Base-by-base conservation (phyloP, 2,888 invertebrate genomes). In the Ceratothoa steindachneri region DNA sequence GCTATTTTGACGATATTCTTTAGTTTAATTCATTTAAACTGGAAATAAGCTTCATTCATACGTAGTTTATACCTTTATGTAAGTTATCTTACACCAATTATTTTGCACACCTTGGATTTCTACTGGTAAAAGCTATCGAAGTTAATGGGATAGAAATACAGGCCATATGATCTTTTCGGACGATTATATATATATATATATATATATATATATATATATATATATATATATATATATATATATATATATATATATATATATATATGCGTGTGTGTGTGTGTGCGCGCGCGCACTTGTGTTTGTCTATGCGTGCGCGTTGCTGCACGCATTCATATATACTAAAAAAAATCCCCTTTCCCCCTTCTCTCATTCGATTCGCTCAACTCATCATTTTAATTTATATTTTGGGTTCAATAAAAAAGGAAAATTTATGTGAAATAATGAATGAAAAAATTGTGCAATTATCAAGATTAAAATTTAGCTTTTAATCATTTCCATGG, bases 171-270 rank as follows among this genome's bases (percentile, higher is more conserved):
- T n/a, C n/a, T n/a, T n/a, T n/a, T n/a, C n/a, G n/a, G n/a, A n/a
- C n/a, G n/a, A n/a, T n/a, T 22, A 65, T 65, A 65, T 65, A 65
- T 65, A 65, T 65, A 19, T 65, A 19, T 65, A 19, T 65, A 19
- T 65, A 64, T 64, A 64, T 64, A 27, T 64, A 64, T 64, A 27
- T 64, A 64, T 64, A 64, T 64, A 64, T 64, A 64, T 64, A 27
- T 64, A 27, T 64, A 64, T 64, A 64, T 64, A 64, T 64, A 64
- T 64, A 64, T 64, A 64, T 64, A 64, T 64, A 64, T 64, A 64
- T 64, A 64, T 64, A 64, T 64, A 64, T 64, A 64, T 64, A 64
- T 64, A 64, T 64, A 64, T 64, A 64, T 64, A 64, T 64, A 64
- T 64, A 64, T 64, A 64, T 64, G 22, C 22, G 22, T 64, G 22